These are phyloP conservation scores for Tichodroma muraria DNA, from an alignment of 2,113 vertebrate genomes.

Conservation along the genomic window DNA sequence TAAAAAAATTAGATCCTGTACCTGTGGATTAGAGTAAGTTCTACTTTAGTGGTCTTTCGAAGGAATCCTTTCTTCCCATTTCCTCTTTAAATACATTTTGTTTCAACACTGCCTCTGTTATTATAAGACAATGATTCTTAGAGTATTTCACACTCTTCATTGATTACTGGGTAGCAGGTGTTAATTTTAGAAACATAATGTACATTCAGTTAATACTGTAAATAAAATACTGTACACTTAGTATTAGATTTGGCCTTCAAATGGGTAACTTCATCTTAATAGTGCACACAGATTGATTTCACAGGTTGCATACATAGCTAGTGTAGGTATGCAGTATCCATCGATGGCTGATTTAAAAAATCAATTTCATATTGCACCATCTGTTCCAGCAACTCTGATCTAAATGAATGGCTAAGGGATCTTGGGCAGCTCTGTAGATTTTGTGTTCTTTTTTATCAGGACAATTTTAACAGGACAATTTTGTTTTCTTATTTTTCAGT, in stretches of 20 bases:
- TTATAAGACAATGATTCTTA: not conserved
- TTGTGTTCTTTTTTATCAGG: not conserved
- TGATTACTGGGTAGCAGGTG: not conserved
- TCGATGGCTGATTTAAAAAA: not conserved
- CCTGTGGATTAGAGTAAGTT: not conserved
- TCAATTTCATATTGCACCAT: not conserved
- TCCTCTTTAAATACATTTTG: not conserved
- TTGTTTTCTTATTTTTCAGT: not conserved
- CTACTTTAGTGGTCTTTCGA: not conserved
- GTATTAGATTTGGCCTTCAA: not conserved
- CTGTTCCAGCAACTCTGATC: not conserved
- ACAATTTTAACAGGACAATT: not conserved
- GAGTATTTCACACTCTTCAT: not conserved
- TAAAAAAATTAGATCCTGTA: not conserved
- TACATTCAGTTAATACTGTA: no score
- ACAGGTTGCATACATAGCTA: not conserved
- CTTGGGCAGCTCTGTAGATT: not conserved
- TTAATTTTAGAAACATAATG: not conserved
- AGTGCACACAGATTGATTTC: not conserved
- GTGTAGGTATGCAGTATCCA: not conserved
- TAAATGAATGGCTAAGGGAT: not conserved
- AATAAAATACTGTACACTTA: not conserved
- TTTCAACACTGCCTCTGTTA: not conserved
- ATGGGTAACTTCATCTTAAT: not conserved
- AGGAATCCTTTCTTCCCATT: not conserved